These are phyloP conservation scores for Conomelus anceps DNA, from an alignment of 2,888 invertebrate species.

Conservation along the genomic window DNA sequence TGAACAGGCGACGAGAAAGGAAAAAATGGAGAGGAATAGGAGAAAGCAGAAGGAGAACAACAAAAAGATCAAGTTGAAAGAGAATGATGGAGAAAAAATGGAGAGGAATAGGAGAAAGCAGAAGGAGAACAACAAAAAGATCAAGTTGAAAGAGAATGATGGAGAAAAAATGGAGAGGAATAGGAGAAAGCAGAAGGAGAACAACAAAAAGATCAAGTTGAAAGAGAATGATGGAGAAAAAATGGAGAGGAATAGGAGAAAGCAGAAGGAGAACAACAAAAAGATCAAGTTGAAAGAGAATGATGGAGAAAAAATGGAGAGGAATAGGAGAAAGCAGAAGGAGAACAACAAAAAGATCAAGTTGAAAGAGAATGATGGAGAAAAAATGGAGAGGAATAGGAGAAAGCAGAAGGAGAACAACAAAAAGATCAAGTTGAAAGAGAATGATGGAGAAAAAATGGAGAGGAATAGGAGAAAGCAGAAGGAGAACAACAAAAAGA, in stretches of 20 bases:
- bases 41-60: neutral
- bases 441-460: neutral
- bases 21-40: too few relatives aligned
- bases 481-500: neutral
- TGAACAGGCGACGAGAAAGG: too few relatives aligned
- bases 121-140: neutral
- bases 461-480: neutral
- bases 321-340: too few relatives aligned
- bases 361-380: too few relatives aligned
- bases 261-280: too few relatives aligned
- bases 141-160: neutral
- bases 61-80: too few relatives aligned
- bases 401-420: neutral
- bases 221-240: too few relatives aligned
- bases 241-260: neutral
- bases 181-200: neutral
- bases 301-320: too few relatives aligned
- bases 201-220: too few relatives aligned
- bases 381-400: neutral
- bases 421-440: neutral
- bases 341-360: neutral
- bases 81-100: neutral
- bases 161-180: neutral
- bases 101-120: neutral
- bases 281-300: too few relatives aligned